Base-by-base conservation (phyloP, 2,888 invertebrate genomes). In the Troides oblongomaculatus region DNA sequence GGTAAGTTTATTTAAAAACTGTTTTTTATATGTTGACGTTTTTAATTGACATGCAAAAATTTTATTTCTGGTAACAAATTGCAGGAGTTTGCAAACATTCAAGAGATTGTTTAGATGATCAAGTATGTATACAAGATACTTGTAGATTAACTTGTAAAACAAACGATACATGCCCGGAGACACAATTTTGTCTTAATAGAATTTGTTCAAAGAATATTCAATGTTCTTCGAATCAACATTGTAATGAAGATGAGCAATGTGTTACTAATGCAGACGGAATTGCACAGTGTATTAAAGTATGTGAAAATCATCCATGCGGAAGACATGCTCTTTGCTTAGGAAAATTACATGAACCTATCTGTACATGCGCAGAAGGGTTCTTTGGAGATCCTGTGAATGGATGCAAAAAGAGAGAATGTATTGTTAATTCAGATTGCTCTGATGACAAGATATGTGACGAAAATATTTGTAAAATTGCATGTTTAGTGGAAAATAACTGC, bases 381-480 rank as follows among this genome's bases (percentile, higher is more conserved):
- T 95, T 95, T 76, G 97, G 97, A 7, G 97, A 97, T 80, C 96
- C 96, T 53, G 94, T 96, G 80, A 93, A 95, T 72, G 97, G 96
- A 50, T 98, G 98, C 81, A 95, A 95, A 76, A 95, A 94, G 75
- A 96, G 97, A 71, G 96, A 97, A 89, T 98, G 97, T 79, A 93
- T 93, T 69, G 83, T 81, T 0, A 94, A 96, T 78, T 89, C 93
- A 0, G 95, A 97, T 70, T 98, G 97, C 79, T 93, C 96, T 0
- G 95, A 95, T 64, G 97, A 97, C 80, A 97, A 97, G 87, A 93
- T 96, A 62, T 98, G 98, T 78, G 95, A 97, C 73, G 93, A 95
- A 72, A 95, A 95, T 81, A 96, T 95, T 91, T 98, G 98, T 82
- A 97, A 97, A 90, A 97, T 97, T 72, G 96, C 97, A 21, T 98